These are phyloP conservation scores for Perognathus longimembris DNA, from an alignment of 2,113 vertebrate species.

Conservation along the genomic window DNA sequence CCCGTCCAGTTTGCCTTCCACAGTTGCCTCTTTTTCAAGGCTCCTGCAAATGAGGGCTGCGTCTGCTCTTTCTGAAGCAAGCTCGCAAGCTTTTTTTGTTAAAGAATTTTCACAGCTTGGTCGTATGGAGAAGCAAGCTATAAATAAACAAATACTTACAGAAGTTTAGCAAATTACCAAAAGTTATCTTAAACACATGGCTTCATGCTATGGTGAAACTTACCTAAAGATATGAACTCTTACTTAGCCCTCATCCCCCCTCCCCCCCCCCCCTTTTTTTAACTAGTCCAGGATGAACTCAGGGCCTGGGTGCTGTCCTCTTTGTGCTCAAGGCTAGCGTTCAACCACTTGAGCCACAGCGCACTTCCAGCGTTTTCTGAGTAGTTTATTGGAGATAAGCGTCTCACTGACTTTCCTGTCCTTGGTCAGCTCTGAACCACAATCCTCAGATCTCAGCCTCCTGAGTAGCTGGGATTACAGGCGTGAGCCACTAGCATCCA, in stretches of 20 bases:
- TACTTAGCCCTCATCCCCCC: neutral
- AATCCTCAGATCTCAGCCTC: neutral
- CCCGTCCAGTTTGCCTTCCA: neutral
- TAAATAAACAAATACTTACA: neutral
- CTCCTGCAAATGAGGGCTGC: neutral
- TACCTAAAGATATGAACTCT: neutral
- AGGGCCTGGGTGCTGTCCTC: too few species aligned
- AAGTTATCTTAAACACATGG: neutral
- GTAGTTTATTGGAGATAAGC: too few species aligned
- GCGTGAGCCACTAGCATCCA: too few species aligned
- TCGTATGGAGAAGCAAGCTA: neutral
- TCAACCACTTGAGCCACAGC: too few species aligned
- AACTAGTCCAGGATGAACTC: too few species aligned
- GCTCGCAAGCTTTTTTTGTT: neutral
- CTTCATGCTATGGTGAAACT: neutral
- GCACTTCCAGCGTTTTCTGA: too few species aligned
- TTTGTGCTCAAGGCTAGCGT: too few species aligned
- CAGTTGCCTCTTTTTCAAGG: neutral
- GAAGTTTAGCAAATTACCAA: neutral
- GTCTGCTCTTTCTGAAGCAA: neutral
- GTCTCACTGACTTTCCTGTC: too few species aligned
- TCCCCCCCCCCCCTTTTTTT: too few species aligned
- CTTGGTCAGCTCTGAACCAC: too few species aligned
- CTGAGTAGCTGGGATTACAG: too few species aligned
- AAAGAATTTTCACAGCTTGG: neutral